These are phyloP conservation scores for Myiopsitta monachus DNA, from an alignment of 2,113 vertebrate genomes.

Conservation along the genomic window DNA sequence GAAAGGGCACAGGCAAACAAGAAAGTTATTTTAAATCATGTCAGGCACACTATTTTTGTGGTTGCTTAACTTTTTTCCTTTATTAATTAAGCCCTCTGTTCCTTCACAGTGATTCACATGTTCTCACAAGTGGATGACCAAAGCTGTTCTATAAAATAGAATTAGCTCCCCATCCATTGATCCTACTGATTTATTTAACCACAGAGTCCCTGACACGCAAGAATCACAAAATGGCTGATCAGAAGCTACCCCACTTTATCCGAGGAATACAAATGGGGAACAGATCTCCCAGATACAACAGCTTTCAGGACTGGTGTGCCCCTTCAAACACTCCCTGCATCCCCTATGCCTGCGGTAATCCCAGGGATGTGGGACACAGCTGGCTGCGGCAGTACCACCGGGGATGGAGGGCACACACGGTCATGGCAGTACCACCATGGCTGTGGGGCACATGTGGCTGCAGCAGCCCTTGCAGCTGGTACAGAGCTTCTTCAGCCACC, in stretches of 20 bases:
- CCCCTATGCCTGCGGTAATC: background rate
- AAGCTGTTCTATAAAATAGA: background rate
- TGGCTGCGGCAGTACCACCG: background rate
- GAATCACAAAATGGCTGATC: background rate
- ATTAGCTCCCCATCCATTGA: background rate
- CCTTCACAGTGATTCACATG: background rate
- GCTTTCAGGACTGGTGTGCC: background rate
- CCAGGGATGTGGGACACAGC: background rate
- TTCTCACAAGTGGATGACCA: background rate
- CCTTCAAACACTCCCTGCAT: background rate
- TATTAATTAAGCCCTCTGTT: background rate
- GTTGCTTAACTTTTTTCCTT: background rate
- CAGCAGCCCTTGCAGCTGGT: background rate
- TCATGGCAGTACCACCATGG: fast-evolving
- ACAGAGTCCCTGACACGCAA: background rate
- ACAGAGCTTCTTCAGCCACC: background rate
- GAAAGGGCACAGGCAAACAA: background rate
- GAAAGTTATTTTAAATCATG: background rate
- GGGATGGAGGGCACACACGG: background rate
- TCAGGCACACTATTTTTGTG: background rate
- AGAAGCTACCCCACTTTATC: background rate
- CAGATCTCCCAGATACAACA: background rate
- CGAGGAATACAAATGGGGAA: background rate
- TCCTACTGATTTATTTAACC: background rate
- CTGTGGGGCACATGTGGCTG: fast-evolving